phyloP scores from a whole-genome alignment of 2,113 vertebrate species.

The Mormoops blainvillei region DNA sequence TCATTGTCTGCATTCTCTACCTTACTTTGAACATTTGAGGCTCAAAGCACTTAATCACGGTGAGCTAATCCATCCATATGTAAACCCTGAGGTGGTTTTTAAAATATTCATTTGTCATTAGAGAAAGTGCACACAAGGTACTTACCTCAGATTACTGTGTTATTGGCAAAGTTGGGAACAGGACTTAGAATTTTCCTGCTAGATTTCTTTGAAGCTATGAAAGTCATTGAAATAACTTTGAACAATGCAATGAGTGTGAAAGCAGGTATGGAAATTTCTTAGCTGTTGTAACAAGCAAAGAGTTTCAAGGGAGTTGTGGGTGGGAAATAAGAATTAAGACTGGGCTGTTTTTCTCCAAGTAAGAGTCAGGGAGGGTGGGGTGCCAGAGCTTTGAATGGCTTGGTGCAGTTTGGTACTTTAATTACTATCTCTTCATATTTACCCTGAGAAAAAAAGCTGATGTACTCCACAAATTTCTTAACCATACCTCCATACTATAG shows the following conservation, averaged over 20 bases:
- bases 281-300: not conserved
- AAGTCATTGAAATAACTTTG: slow-evolving; percentile 14
- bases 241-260: slow-evolving; percentile 33
- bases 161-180: not conserved
- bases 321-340: not conserved
- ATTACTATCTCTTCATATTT: not conserved
- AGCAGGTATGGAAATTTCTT: not conserved
- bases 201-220: slow-evolving; percentile 23
- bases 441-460: not conserved
- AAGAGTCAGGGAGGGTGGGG: not conserved
- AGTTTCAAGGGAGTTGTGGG: not conserved
- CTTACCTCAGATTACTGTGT: not conserved
- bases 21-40: not conserved
- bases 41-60: not conserved
- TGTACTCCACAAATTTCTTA: not conserved
- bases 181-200: slow-evolving; percentile 11
- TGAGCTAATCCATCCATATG: slow-evolving; percentile 6
- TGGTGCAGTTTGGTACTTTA: not conserved
- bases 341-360: not conserved
- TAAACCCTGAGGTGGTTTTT: not conserved
- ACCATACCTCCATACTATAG: not conserved
- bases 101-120: slow-evolving; percentile 36
- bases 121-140: not conserved
- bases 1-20: not conserved
- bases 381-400: not conserved